phyloP scores from a whole-genome alignment of 1,140 invertebrate genomes.

The Medauroidea extradentata region DNA sequence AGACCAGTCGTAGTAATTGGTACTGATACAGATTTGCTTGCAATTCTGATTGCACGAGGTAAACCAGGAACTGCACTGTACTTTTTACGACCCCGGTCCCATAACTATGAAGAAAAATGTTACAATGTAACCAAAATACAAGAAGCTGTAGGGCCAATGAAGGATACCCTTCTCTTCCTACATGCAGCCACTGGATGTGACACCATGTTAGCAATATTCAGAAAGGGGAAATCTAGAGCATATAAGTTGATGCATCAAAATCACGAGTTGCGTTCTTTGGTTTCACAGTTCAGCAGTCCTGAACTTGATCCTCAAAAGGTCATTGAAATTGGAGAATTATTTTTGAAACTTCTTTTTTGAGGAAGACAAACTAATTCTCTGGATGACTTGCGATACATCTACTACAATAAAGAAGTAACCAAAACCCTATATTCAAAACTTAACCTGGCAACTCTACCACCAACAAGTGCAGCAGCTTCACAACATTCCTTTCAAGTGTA shows the following conservation, averaged over 20 bases:
- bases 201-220: constrained; percentile 15
- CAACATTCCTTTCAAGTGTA: constrained; percentile 16
- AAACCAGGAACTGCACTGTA: no score
- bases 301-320: constrained; percentile 1
- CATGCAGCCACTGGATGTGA: no score
- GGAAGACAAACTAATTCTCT: constrained; percentile 1
- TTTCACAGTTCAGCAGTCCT: constrained; percentile 8
- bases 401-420: constrained; percentile 6
- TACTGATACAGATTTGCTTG: no score
- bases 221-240: constrained; percentile 13
- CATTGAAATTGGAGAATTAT: constrained; percentile 2
- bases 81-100: no score
- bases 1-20: no score
- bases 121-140: no score
- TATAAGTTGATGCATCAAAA: constrained; percentile 9
- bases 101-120: no score
- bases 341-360: constrained; percentile 13
- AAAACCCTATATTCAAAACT: not conserved
- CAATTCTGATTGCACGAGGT: no score
- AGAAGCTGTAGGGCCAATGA: no score
- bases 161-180: no score
- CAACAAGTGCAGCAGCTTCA: constrained; percentile 14
- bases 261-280: constrained; percentile 1
- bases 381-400: constrained; percentile 8
- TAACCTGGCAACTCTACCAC: constrained; percentile 11